Percentiles rank a stretch among this genome's conserved stretches.
These are phyloP conservation scores for Mactromeris polynyma DNA, from an alignment of 2,888 invertebrate species.

Conservation along the genomic window DNA sequence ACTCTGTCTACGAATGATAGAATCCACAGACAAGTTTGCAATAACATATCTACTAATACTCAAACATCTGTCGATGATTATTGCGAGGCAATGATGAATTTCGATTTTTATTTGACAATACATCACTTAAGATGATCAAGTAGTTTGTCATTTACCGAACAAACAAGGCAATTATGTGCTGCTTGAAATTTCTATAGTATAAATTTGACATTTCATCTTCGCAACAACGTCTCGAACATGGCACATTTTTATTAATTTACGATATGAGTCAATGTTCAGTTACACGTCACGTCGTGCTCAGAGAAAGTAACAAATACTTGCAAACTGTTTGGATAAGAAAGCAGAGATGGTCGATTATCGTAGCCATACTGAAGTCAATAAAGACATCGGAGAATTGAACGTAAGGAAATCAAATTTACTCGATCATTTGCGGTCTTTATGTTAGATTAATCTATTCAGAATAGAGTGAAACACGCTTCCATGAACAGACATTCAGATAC, in stretches of 20 bases:
- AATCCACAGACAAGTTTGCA: not conserved
- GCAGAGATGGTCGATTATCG: not conserved
- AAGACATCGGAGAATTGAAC: not conserved
- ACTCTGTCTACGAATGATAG: not conserved
- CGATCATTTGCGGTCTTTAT: not conserved
- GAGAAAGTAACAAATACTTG: no score
- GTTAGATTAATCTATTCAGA: not conserved
- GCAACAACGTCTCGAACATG: not conserved
- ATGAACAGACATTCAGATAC: not conserved
- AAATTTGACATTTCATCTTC: conserved; percentile 13
- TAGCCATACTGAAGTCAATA: not conserved
- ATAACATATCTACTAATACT: not conserved
- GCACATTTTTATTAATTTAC: not conserved
- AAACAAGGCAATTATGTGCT: not conserved
- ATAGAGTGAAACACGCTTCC: not conserved
- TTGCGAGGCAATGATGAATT: not conserved
- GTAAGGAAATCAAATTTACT: not conserved
- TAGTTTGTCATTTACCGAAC: not conserved
- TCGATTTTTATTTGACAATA: conserved; percentile 19
- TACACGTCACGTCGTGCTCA: no score
- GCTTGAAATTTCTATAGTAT: not conserved
- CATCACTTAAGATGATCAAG: not conserved
- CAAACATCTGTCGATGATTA: not conserved
- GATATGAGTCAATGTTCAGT: not conserved
- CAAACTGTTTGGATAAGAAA: not conserved